Conservation (phyloP, 2,113 vertebrate species). For the Rhabdornis inornatus region DNA sequence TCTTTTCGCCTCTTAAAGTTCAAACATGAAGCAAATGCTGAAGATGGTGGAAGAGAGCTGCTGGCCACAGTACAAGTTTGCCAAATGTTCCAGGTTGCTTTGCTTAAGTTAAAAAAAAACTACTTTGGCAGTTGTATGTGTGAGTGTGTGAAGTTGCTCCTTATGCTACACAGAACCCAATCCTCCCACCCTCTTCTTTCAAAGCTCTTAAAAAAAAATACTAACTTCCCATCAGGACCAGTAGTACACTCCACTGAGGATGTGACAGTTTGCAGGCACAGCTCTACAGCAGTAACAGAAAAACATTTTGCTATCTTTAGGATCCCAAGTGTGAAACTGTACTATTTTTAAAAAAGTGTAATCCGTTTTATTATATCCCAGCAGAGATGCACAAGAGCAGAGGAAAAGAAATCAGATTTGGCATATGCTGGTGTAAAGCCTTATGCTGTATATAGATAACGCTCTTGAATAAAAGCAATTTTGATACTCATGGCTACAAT, state of each 20-base stretch:
- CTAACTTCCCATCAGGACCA: background rate
- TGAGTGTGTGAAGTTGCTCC: background rate
- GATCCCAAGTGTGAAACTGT: background rate
- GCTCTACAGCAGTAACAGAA: background rate
- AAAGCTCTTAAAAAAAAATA: background rate
- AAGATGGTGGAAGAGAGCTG: background rate
- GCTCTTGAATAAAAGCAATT: background rate
- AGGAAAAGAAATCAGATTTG: background rate
- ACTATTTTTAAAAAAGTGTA: background rate
- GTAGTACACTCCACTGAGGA: background rate
- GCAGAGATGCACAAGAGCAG: background rate
- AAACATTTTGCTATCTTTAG: slow-evolving; percentile 19
- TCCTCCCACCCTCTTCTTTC: background rate
- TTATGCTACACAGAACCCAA: background rate
- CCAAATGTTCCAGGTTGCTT: background rate
- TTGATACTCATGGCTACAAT: background rate
- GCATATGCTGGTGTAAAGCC: background rate
- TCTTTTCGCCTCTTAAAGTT: background rate
- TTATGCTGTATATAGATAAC: background rate
- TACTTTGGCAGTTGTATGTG: background rate
- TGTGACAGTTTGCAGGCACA: background rate
- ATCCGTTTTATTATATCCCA: background rate
- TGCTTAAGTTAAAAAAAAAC: background rate
- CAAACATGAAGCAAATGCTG: background rate
- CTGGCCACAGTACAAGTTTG: background rate